Evolutionary conservation across 1,140 invertebrate species (phyloP), one percentile per base, ranked within the genome.

Genomic region (Orchestia grillus): DNA sequence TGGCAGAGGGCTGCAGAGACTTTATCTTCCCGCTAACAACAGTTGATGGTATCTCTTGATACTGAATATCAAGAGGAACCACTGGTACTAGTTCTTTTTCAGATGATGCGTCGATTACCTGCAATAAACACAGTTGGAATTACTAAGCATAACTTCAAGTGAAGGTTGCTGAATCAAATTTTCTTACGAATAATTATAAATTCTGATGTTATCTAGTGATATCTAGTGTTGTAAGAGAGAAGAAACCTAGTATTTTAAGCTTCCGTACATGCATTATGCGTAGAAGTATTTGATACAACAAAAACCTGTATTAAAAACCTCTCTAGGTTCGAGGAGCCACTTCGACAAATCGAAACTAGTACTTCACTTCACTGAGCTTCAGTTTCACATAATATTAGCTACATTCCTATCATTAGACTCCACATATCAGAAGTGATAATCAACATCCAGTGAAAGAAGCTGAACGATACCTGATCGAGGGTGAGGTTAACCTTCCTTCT

Each of bases 401-500:
- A 36, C 36, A 77, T 3, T 36, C 11, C 1, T 77, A 36, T 19
- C 36, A 77, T 77, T 77, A 77, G 1, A 77, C 62, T 77, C 62
- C 28, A 23, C 62, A 36, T 77, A 77, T 77, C 62, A 77, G 62
- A 36, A 23, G 36, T 77, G 62, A 36, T 28, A 77, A 77, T 53
- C 47, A 19, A 15, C 1, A 23, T 77, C 28, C 62, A 77, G 36
- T 77, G 28, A 77, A 77, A 77, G 15, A 77, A 15, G 62, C 62
- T 77, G 3, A 23, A 77, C 62, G 1, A 36, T 36, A 77, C 62
- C 62, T 77, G 62, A 19, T 23, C 62, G 28, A 77, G 28, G 1
- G 95, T 96, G 19, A 45, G 40, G 42, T 88, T 96, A n/a, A 62
- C 95, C 62, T 41, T 96, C 43, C 88, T 96, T 43, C 88, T 96